Evolutionary conservation across 2,888 invertebrate species (phyloP), one percentile per base, ranked within the genome.

Genomic region (Heliconius aoede): DNA sequence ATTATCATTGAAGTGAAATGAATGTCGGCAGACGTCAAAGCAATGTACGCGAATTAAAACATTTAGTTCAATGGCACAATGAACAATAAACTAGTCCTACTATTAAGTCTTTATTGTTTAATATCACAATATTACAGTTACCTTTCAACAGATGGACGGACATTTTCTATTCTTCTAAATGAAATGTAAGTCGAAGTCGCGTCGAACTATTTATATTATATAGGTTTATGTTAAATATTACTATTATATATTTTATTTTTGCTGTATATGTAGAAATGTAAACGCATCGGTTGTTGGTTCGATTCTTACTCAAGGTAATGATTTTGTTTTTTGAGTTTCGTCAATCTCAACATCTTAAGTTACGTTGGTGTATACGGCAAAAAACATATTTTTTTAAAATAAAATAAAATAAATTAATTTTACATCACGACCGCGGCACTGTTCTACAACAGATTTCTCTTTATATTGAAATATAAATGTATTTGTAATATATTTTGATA

Each of bases 401-500:
- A n/a, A 55, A 55, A 55, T 55, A 2, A 55, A 55, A 55, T 55
- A n/a, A 3, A n/a, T 55, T n/a, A n/a, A n/a, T 55, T 3, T n/a
- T 55, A 55, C n/a, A 55, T 55, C 18, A n/a, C 18, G 32, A 3
- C n/a, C 26, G 11, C 65, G 36, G 30, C 55, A 40, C 74, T 75
- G 72, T 60, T 61, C 72, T 72, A 40, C 36, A 36, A 1, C 32
- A 61, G 61, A 69, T 76, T 40, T 78, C 72, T 75, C 73, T 67
- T 78, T 69, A 78, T 83, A 86, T 87, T 86, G 84, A 28, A 86
- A 80, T 80, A 82, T 85, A 84, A 88, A 89, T 89, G 88, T 88
- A 89, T 90, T 90, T 86, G 88, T 88, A 89, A 92, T 92, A 92
- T 93, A 93, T 93, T 93, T 93, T 93, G 91, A 92, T 93, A 93